Evolutionary conservation across 1,140 invertebrate species (phyloP).

Genomic region (Lycorma delicatula): DNA sequence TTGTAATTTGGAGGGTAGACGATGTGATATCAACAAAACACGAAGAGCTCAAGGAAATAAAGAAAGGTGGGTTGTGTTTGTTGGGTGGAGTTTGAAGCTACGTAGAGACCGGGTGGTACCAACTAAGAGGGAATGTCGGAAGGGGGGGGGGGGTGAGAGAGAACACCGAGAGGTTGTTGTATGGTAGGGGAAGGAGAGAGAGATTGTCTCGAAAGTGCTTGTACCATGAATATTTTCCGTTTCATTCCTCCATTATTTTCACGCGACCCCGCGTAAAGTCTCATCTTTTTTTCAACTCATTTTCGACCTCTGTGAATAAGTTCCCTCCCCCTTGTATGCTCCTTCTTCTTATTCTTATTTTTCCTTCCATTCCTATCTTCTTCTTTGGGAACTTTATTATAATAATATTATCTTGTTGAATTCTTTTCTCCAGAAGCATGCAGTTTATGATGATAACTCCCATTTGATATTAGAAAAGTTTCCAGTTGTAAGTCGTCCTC

Average conservation of each 20-base stretch:
- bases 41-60: no score
- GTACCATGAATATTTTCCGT: constrained; percentile 19
- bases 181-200: constrained; percentile 1
- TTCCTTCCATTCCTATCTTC: neutral
- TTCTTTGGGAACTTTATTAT: constrained; percentile 9
- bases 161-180: neutral
- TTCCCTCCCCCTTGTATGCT: neutral
- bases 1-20: no score
- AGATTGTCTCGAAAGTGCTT: constrained; percentile 8
- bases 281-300: constrained; percentile 18
- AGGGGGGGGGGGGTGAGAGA: neutral
- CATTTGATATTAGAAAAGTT: constrained; percentile 5
- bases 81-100: no score
- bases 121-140: neutral
- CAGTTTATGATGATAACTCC: constrained; percentile 6
- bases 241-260: constrained; percentile 16
- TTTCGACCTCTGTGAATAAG: constrained; percentile 2
- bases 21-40: no score
- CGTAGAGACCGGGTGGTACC: neutral
- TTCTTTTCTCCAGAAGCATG: constrained; percentile 1
- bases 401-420: constrained; percentile 11
- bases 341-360: no score
- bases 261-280: constrained; percentile 6
- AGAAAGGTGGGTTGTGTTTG: no score
- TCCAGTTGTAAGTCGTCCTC: neutral